Evolutionary conservation across 2,797 vertebrate species (phyloP).

Genomic region (Pantherophis alleghaniensis): DNA sequence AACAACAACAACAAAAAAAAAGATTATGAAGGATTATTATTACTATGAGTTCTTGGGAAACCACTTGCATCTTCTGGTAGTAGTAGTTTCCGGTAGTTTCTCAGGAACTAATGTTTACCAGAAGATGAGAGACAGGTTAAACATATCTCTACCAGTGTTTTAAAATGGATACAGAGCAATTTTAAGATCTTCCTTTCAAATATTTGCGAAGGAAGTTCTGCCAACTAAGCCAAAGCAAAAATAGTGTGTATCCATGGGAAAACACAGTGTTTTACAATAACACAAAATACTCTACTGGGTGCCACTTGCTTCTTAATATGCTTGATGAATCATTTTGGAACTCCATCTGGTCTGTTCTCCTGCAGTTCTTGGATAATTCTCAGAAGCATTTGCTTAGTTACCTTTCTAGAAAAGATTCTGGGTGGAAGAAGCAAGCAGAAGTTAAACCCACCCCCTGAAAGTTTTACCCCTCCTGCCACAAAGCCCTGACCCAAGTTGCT

Average conservation of each 20-base stretch:
- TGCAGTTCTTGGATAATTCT: accelerated
- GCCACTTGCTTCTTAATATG: background rate
- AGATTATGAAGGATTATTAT: background rate
- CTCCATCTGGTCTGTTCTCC: accelerated
- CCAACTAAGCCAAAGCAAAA: background rate
- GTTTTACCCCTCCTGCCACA: accelerated
- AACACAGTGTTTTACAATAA: background rate
- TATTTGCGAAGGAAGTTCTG: background rate
- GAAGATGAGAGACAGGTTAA: background rate
- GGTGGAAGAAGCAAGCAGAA: background rate
- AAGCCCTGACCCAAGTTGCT: background rate
- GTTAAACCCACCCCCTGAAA: background rate
- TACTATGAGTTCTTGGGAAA: background rate
- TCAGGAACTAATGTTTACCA: background rate
- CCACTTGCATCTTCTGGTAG: too few relatives aligned
- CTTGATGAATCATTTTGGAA: background rate
- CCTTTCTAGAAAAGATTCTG: background rate
- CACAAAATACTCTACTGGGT: background rate
- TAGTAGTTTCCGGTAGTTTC: background rate
- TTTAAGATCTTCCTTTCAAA: background rate
- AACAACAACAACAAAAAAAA: background rate
- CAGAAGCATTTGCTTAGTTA: background rate
- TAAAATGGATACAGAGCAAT: background rate
- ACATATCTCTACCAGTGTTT: background rate
- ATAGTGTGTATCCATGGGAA: background rate